Conservation (phyloP, 2,888 invertebrate species). For the Mactromeris polynyma region DNA sequence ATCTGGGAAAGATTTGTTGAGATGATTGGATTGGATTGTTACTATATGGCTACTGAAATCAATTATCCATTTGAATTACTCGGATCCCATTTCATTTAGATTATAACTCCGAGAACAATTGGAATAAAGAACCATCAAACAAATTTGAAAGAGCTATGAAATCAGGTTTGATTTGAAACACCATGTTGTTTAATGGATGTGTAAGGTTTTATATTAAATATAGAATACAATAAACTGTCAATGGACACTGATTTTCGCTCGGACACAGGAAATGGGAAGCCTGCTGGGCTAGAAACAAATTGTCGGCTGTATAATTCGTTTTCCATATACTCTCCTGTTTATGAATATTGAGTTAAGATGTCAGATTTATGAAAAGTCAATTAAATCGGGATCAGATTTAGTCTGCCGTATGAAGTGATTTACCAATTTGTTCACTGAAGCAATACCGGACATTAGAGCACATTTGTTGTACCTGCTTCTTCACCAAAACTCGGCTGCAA, state of each 20-base stretch:
- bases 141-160: not conserved
- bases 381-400: not conserved
- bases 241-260: not conserved
- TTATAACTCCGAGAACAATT: not conserved
- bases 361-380: slow-evolving; percentile 3
- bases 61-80: not conserved
- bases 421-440: not conserved
- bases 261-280: not conserved
- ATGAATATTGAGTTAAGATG: not conserved
- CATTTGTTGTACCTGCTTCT: not conserved
- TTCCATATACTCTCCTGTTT: not conserved
- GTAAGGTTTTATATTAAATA: not conserved
- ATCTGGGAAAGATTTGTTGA: not conserved
- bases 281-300: not conserved
- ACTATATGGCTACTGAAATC: not conserved
- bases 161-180: not conserved
- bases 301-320: not conserved
- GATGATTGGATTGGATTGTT: not conserved
- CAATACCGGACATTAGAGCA: not conserved
- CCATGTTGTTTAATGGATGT: slow-evolving; percentile 6
- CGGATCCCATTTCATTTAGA: not conserved
- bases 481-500: not conserved
- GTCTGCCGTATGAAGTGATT: not conserved
- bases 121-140: not conserved
- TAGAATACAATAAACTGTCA: not conserved